Evolutionary conservation across 2,113 vertebrate species (phyloP).

Genomic region (Vulpes vulpes): DNA sequence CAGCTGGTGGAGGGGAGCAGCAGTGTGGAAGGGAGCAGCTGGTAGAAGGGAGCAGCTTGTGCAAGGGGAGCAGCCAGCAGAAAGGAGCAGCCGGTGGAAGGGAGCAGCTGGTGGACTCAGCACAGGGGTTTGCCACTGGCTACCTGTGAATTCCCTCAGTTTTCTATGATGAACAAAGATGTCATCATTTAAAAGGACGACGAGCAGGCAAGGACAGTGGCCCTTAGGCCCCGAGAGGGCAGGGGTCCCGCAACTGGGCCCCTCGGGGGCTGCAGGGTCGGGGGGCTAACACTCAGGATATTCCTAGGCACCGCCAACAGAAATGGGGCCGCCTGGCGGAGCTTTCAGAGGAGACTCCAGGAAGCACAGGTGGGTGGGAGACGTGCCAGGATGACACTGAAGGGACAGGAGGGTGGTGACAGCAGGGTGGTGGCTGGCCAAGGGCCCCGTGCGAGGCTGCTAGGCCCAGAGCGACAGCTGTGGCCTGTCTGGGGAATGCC

Average conservation of each 20-base stretch:
- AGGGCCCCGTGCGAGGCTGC: not conserved
- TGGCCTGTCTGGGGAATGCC: not conserved
- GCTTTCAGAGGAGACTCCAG: not conserved
- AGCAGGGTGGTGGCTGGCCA: not conserved
- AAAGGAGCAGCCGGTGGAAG: too few relatives aligned
- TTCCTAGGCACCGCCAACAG: fast-evolving
- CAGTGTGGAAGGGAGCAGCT: too few relatives aligned
- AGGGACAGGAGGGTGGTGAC: not conserved
- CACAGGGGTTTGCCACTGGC: not conserved
- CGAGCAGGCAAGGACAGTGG: fast-evolving
- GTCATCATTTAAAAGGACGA: not conserved
- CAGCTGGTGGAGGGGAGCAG: too few relatives aligned
- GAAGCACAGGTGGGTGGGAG: not conserved
- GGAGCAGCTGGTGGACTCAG: too few relatives aligned
- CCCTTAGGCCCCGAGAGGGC: not conserved
- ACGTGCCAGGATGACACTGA: not conserved
- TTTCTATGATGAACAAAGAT: fast-evolving
- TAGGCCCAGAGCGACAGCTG: not conserved
- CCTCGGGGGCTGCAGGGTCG: not conserved
- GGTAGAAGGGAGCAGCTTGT: fast-evolving
- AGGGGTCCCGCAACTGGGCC: not conserved
- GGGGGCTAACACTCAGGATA: not conserved
- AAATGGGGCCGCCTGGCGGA: fast-evolving
- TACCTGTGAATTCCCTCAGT: not conserved
- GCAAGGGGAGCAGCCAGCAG: too few relatives aligned